Conservation (phyloP, 1,140 invertebrate species). For the Drosophila mojavensis region DNA sequence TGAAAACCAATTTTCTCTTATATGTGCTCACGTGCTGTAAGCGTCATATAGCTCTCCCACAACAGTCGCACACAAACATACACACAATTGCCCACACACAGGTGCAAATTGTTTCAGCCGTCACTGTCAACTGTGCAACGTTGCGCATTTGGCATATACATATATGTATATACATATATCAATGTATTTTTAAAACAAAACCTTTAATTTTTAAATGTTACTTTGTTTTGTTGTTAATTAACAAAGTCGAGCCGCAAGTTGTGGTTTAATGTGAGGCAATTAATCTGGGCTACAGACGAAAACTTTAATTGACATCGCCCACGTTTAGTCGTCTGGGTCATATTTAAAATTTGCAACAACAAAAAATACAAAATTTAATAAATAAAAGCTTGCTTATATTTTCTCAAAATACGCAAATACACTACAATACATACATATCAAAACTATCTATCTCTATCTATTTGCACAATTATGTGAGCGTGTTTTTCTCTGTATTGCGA, state of each 20-base stretch:
- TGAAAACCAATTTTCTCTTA: constrained; percentile 24
- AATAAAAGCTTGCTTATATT: constrained; percentile 4
- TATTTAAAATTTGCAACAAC: constrained; percentile 15
- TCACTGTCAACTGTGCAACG: constrained; percentile 69
- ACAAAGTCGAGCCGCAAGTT: constrained; percentile 36
- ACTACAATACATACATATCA: constrained; percentile 16
- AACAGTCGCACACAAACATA: constrained; percentile 25
- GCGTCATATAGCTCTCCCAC: constrained; percentile 23
- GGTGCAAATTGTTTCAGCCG: constrained; percentile 30
- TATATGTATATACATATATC: neutral
- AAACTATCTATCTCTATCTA: constrained; percentile 10
- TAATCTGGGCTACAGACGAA: constrained; percentile 16
- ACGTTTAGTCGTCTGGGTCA: constrained; percentile 40
- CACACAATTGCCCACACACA: constrained; percentile 26
- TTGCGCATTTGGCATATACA: constrained; percentile 54
- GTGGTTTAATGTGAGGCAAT: constrained; percentile 10
- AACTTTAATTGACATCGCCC: constrained; percentile 50
- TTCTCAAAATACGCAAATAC: constrained; percentile 6
- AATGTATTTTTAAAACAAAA: constrained; percentile 61
- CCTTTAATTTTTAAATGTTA: constrained; percentile 5
- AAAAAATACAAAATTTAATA: neutral
- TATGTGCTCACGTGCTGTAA: constrained; percentile 57
- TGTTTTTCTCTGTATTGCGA: constrained; percentile 12
- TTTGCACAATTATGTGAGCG: neutral
- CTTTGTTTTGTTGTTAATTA: constrained; percentile 49